Conservation (phyloP, 2,797 vertebrate species). For the Darevskia mixta region DNA sequence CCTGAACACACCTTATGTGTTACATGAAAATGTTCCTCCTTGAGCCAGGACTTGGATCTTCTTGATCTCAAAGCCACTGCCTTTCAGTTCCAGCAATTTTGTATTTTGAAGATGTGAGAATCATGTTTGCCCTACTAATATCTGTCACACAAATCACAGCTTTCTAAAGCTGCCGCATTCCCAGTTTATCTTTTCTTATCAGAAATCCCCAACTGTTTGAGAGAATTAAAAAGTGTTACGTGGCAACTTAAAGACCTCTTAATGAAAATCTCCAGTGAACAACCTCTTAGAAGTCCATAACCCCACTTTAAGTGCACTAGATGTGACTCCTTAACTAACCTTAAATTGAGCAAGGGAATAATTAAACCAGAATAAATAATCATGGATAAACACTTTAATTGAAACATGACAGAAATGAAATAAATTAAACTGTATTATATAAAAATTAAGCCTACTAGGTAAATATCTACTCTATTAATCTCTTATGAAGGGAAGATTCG, state of each 20-base stretch:
- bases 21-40: background rate
- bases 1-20: background rate
- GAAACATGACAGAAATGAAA: background rate
- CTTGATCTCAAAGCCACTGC: background rate
- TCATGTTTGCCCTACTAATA: background rate
- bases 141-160: background rate
- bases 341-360: background rate
- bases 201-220: background rate
- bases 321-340: background rate
- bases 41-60: no score
- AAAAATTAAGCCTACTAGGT: background rate
- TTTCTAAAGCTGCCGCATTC: background rate
- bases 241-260: background rate
- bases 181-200: background rate
- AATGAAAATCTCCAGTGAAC: background rate
- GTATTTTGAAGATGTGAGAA: background rate
- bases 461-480: background rate
- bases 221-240: background rate
- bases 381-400: background rate
- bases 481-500: conserved; percentile 14
- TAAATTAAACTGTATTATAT: background rate
- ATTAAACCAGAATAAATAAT: background rate
- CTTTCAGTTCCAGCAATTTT: background rate
- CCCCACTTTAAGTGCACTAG: background rate
- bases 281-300: background rate